Percentiles rank a stretch among this genome's conserved stretches.
phyloP scores from a whole-genome alignment of 1,140 invertebrate genomes.

The Rhopalosiphum maidis region DNA sequence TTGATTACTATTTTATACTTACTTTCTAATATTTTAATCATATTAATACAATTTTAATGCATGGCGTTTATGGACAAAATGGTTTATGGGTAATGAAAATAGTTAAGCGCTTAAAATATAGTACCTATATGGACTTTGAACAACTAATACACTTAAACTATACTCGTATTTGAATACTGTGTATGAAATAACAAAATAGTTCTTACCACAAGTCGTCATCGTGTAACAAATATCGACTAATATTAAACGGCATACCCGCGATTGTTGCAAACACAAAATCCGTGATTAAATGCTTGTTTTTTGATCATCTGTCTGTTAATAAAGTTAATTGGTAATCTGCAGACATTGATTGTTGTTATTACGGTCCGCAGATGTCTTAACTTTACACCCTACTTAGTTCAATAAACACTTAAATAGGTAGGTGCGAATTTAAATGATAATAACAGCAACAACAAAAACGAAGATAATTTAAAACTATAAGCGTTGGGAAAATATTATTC shows the following conservation, averaged over 20 bases:
- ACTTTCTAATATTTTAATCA: not conserved
- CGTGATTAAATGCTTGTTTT: not conserved
- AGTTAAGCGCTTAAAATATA: too few relatives aligned
- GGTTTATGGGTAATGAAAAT: not conserved
- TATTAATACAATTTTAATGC: not conserved
- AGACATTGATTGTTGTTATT: too few relatives aligned
- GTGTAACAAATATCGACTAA: not conserved
- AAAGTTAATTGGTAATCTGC: not conserved
- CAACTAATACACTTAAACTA: too few relatives aligned
- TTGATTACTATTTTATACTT: too few relatives aligned
- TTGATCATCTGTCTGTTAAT: not conserved
- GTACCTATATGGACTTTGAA: too few relatives aligned
- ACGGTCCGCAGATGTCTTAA: too few relatives aligned
- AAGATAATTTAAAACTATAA: too few relatives aligned
- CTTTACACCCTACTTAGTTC: too few relatives aligned
- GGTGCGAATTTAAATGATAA: too few relatives aligned
- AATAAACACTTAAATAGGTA: too few relatives aligned
- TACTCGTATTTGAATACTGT: too few relatives aligned
- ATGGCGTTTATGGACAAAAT: not conserved
- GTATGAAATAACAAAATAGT: not conserved
- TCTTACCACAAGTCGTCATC: not conserved
- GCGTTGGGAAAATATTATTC: not conserved
- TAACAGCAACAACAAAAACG: not conserved
- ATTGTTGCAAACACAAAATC: not conserved
- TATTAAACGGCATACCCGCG: not conserved